Base-by-base conservation (phyloP, 2,888 invertebrate genomes). In the Cryptus viduatorius region DNA sequence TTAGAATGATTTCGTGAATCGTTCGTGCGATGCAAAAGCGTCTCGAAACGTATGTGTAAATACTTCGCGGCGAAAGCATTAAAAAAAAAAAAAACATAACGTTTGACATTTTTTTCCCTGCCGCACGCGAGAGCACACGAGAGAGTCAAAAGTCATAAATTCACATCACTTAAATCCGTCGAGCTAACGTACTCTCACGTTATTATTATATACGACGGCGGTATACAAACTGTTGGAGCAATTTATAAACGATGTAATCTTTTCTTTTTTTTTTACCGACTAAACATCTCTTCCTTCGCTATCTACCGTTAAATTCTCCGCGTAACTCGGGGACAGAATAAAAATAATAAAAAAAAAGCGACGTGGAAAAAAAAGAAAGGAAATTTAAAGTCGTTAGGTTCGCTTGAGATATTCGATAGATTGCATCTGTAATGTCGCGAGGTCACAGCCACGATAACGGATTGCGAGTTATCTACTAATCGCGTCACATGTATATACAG, bases 251-350 rank as follows among this genome's bases (percentile, higher is more conserved):
- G 29, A 53, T 61, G 46, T 61, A 73, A 73, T 59, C 73, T 61
- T 73, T 73, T 56, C 24, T 37, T 37, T 37, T 37, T 37, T 8
- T 37, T 37, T 8, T 69, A 29, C 46, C 59, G 31, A 29, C 37
- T 44, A 65, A 82, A 71, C 48, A 65, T 53, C 24, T 71, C n/a
- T 56, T 82, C 64, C 71, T 76, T 46, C 42, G 67, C 68, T 50
- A 77, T 82, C 46, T 48, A 77, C 82, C 82, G 82, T 77, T 82
- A 77, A 71, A 77, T 71, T 8, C 44, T 48, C 64, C 24, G 64
- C 69, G 76, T 81, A 75, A 81, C 42, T 69, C 19, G 44, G 19
- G 42, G 69, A 69, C 24, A 46, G 3, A 53, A 59, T 29, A 31
- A 80, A 76, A 69, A 71, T 14, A 48, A 68, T 67, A 29, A 75